Percentiles rank a stretch among this genome's conserved stretches.
These are phyloP conservation scores for Rhinichthys klamathensis DNA, from an alignment of 2,113 vertebrate genomes.

Conservation along the genomic window DNA sequence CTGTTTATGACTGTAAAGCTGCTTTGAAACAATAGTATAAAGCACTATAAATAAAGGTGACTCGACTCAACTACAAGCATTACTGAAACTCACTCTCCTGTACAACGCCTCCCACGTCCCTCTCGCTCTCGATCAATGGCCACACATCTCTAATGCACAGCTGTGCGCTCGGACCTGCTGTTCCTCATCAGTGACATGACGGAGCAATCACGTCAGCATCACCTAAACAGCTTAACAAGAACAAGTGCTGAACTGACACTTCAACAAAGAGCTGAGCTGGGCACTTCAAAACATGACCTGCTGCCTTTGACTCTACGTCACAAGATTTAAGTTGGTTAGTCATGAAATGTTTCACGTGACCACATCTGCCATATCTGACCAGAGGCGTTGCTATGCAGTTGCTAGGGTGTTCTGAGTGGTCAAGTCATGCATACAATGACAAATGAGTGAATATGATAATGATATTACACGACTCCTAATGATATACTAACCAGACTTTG, in stretches of 20 bases:
- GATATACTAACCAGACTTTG: background rate
- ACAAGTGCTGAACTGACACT: constrained; percentile 19
- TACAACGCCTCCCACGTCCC: no score
- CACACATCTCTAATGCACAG: constrained; percentile 65
- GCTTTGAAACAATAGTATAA: no score
- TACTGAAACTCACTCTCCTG: no score
- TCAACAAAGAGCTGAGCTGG: background rate
- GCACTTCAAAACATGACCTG: background rate
- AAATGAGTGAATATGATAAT: background rate
- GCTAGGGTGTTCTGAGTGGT: no score
- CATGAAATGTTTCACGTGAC: background rate
- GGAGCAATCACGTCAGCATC: constrained; percentile 42
- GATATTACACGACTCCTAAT: background rate
- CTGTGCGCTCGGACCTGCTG: background rate
- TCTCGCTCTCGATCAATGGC: constrained; percentile 65
- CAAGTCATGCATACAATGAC: background rate
- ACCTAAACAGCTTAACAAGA: constrained; percentile 32
- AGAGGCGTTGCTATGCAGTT: background rate
- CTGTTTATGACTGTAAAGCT: no score
- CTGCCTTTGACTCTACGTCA: background rate
- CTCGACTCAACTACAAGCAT: no score
- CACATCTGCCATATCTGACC: background rate
- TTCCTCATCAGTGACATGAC: constrained; percentile 23
- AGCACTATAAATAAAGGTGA: no score
- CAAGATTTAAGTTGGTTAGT: background rate